These are phyloP conservation scores for Electrona antarctica DNA, from an alignment of 2,113 vertebrate genomes.

Conservation along the genomic window DNA sequence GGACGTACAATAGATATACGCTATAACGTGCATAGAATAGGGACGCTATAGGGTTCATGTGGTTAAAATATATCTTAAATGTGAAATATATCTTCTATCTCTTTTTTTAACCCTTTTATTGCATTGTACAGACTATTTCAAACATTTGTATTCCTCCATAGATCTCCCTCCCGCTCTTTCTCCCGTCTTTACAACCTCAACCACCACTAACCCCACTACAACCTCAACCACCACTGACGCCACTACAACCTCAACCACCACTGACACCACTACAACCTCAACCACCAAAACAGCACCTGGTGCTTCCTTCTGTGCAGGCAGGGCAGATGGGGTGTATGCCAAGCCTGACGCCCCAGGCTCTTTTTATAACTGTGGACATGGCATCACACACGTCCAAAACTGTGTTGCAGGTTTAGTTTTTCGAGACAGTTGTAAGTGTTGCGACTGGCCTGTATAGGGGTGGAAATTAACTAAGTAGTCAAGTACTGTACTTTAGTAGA, in stretches of 20 bases:
- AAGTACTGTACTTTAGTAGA: too few relatives aligned
- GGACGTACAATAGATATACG: too few relatives aligned
- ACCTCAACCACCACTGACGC: background rate
- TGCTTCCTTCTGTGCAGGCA: slow-evolving; percentile 59
- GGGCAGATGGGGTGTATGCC: slow-evolving; percentile 47
- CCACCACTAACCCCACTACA: slow-evolving; percentile 18
- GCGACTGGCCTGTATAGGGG: slow-evolving; percentile 54
- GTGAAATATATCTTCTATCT: background rate
- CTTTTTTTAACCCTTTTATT: background rate
- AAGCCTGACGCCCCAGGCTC: slow-evolving; percentile 40
- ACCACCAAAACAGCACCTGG: background rate
- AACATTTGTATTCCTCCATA: slow-evolving; percentile 1
- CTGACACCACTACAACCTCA: background rate
- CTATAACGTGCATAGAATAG: too few relatives aligned
- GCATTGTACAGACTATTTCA: background rate
- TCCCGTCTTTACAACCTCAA: too few relatives aligned
- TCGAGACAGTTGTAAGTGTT: slow-evolving; percentile 62
- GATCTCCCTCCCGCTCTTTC: slow-evolving; percentile 35
- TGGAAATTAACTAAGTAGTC: too few relatives aligned
- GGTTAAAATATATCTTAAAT: background rate
- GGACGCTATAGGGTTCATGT: background rate
- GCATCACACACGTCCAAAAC: slow-evolving; percentile 28
- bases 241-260: background rate
- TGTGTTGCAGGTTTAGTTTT: slow-evolving; percentile 62
- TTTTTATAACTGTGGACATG: slow-evolving; percentile 65